Conservation (phyloP, 2,113 vertebrate species). For the Spheniscus mendiculus region DNA sequence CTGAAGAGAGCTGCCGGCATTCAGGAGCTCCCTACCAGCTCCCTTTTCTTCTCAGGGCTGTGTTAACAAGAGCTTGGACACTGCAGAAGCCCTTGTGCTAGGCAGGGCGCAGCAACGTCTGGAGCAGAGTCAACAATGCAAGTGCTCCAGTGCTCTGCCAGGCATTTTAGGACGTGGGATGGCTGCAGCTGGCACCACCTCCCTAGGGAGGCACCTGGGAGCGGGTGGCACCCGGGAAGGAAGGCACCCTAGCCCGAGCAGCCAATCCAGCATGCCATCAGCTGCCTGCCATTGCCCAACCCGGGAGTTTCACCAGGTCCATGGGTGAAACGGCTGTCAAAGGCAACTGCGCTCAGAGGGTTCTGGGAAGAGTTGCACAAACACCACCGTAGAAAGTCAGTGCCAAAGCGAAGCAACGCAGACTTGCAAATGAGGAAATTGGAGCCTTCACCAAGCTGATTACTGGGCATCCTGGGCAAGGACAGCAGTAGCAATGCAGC, state of each 20-base stretch:
- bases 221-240: not conserved
- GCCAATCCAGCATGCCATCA: rapidly evolving
- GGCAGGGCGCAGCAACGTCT: not conserved
- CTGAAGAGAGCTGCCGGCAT: not conserved
- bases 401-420: not conserved
- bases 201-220: not conserved
- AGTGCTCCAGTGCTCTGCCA: not conserved
- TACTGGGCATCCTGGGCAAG: not conserved
- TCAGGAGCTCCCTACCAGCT: not conserved
- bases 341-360: not conserved
- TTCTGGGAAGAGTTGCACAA: not conserved
- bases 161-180: not conserved
- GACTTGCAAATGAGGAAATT: not conserved
- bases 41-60: not conserved
- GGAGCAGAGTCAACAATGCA: not conserved
- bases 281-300: not conserved
- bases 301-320: not conserved
- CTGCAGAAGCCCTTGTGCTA: not conserved
- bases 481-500: not conserved
- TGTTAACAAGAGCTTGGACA: not conserved
- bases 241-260: too few relatives aligned
- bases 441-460: not conserved
- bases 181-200: not conserved
- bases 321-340: not conserved
- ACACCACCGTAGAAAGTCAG: not conserved